These are phyloP conservation scores for Turnix velox DNA, from an alignment of 2,113 vertebrate genomes.

Conservation along the genomic window DNA sequence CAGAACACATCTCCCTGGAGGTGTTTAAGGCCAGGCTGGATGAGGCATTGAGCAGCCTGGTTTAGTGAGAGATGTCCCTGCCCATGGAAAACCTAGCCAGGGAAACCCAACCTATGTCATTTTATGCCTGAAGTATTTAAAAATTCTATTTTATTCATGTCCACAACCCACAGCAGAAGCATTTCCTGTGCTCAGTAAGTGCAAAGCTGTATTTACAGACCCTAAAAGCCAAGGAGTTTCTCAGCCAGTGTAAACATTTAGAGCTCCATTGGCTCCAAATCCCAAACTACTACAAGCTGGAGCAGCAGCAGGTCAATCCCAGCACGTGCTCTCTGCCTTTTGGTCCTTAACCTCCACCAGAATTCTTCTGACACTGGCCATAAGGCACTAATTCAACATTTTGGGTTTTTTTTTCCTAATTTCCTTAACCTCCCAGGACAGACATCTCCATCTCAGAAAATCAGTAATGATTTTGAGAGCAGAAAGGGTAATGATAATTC, in stretches of 20 bases:
- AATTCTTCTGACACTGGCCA: not conserved
- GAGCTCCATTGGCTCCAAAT: not conserved
- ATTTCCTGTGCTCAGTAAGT: not conserved
- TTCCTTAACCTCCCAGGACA: not conserved
- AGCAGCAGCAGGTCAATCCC: not conserved
- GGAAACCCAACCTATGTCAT: too few relatives aligned
- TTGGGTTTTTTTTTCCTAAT: not conserved
- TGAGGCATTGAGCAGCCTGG: too few relatives aligned
- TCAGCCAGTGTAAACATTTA: not conserved
- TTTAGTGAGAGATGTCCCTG: not conserved
- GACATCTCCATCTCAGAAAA: not conserved
- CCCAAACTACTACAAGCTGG: not conserved
- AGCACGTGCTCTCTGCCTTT: not conserved
- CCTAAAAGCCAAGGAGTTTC: not conserved
- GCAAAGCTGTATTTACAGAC: not conserved
- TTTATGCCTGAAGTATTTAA: not conserved
- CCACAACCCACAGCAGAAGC: not conserved
- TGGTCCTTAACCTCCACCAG: not conserved
- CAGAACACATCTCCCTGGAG: too few relatives aligned
- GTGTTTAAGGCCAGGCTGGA: too few relatives aligned
- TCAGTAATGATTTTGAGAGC: not conserved
- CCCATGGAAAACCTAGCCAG: too few relatives aligned
- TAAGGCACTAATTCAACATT: not conserved
- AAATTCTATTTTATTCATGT: not conserved
- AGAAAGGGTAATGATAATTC: not conserved